Conservation (phyloP, 2,113 vertebrate genomes). For the Anhinga rufa region DNA sequence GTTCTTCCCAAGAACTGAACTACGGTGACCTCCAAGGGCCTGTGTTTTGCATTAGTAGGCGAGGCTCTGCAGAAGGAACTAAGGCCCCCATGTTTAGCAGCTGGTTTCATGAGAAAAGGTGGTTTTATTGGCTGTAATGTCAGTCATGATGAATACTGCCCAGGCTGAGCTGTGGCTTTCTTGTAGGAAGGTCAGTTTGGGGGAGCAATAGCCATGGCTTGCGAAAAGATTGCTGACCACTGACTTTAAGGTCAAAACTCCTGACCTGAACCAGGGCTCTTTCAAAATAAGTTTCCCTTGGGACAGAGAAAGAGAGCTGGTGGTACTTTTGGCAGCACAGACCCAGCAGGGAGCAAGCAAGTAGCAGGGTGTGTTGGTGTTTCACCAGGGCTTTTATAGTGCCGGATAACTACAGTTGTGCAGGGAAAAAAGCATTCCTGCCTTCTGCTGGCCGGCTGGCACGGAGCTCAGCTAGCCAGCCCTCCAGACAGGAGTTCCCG, state of each 20-base stretch:
- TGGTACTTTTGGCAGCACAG: neutral
- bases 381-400: neutral
- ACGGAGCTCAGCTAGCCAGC: too few species aligned
- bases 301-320: neutral
- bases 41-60: neutral
- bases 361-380: neutral
- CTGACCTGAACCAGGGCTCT: neutral
- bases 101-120: neutral
- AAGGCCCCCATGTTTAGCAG: rapidly evolving
- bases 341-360: neutral
- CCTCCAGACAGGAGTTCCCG: neutral
- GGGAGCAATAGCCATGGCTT: neutral
- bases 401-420: neutral
- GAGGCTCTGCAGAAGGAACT: neutral
- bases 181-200: neutral
- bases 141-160: too few species aligned
- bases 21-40: neutral
- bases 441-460: neutral
- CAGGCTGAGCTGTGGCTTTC: neutral
- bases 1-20: neutral
- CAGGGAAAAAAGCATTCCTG: neutral
- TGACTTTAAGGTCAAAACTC: neutral
- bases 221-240: neutral
- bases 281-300: neutral
- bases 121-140: neutral